Evolutionary conservation across 1,140 invertebrate genomes (phyloP), one percentile per base, ranked within the genome.

Genomic region (Caenorhabditis brenneri): DNA sequence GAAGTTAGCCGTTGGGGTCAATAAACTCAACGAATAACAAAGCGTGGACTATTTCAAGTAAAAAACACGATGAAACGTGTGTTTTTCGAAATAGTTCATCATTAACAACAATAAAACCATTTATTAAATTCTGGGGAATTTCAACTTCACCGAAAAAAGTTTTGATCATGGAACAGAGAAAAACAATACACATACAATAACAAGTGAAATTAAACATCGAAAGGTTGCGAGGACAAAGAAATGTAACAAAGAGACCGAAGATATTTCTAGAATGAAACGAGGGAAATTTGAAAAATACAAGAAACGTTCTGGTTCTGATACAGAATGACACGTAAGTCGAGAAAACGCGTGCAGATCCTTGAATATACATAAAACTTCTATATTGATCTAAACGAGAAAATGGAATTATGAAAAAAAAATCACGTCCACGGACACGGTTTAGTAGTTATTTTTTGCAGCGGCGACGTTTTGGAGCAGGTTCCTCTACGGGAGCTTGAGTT

Each of bases 391-490:
- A 55, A n/a, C 12, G 22, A 29, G 24, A 55, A 42, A 42, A 6
- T 42, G 12, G 39, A 12, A 42, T 6, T 6, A 6, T 42, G 5
- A 6, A 6, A 42, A 42, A 6, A 12, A 42, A 12, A 6, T 42
- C 39, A 42, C 12, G 5, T 42, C 12, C 15, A 46, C 19, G 48
- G 19, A 51, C 19, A 19, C n/a, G 15, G 55, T 9, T 65, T 36
- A 33, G 39, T 6, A 5, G 15, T 46, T 15, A 74, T 74, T 74
- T 74, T 42, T 29, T 74, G 19, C 36, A 4, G 42, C 65, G 65
- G 15, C 65, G 65, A 42, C 65, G 65, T 19, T 74, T 74, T 74
- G 65, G 65, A 7, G 42, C n/a, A 22, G 65, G 65, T 36, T 39
- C 58, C n/a, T 39, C 36, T 74, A 2, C 19, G 7, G 65, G 19